Percentiles rank a stretch among this genome's conserved stretches.
Evolutionary conservation across 2,797 vertebrate species (phyloP).

Genomic region (Sebastes wilsoni): DNA sequence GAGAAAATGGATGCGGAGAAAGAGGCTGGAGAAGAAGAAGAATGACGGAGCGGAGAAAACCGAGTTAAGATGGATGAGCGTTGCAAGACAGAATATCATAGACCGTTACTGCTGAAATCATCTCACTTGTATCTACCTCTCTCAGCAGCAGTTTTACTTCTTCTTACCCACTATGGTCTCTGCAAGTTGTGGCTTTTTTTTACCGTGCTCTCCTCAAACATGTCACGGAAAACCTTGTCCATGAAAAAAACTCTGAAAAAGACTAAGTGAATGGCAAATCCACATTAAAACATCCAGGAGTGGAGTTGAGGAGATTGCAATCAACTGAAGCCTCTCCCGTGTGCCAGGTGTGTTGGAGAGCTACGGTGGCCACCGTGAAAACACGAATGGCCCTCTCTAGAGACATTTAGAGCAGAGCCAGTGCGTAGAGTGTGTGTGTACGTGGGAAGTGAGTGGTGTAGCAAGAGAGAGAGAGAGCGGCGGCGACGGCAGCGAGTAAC

Average conservation of each 20-base stretch:
- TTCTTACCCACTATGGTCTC: too few relatives aligned
- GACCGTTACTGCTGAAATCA: not conserved
- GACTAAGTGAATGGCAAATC: not conserved
- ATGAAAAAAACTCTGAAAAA: not conserved
- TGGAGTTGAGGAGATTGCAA: fast-evolving
- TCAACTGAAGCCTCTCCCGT: too few relatives aligned
- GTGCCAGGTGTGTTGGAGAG: too few relatives aligned
- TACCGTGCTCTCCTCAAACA: not conserved
- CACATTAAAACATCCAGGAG: not conserved
- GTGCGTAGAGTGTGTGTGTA: too few relatives aligned
- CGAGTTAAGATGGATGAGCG: not conserved
- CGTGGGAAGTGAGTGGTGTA: too few relatives aligned
- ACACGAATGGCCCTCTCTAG: too few relatives aligned
- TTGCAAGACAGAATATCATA: not conserved
- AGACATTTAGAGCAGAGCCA: too few relatives aligned
- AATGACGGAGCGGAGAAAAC: not conserved
- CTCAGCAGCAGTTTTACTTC: too few relatives aligned
- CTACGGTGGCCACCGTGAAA: too few relatives aligned
- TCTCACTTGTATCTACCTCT: not conserved
- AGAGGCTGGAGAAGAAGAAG: not conserved
- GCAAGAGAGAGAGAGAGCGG: too few relatives aligned
- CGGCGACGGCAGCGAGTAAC: fast-evolving
- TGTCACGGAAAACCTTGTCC: not conserved
- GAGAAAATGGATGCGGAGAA: not conserved
- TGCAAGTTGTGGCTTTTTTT: not conserved